These are phyloP conservation scores for Bombus breviceps DNA, from an alignment of 1,140 invertebrate species.

Conservation along the genomic window DNA sequence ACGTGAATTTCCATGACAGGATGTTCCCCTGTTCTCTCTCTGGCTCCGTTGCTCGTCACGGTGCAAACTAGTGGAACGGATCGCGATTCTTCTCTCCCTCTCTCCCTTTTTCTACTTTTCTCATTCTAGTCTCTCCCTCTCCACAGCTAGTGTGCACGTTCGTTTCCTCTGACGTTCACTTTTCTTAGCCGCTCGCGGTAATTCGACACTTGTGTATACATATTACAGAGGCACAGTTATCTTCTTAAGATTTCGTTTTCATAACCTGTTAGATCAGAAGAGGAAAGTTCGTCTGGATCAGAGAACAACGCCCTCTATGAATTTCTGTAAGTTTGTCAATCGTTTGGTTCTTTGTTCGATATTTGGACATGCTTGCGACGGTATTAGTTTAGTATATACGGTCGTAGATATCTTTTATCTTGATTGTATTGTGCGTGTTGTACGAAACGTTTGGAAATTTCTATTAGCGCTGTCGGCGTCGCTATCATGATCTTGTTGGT, in stretches of 20 bases:
- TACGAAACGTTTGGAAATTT: too few relatives aligned
- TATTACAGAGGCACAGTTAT: slow-evolving; percentile 18
- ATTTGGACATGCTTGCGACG: too few relatives aligned
- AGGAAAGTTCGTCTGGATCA: slow-evolving; percentile 14
- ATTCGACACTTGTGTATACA: slow-evolving; percentile 29
- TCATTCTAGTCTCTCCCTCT: not conserved
- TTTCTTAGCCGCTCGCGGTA: slow-evolving; percentile 14
- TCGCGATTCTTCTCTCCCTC: not conserved
- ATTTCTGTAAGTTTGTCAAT: not conserved
- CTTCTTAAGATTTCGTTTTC: slow-evolving; percentile 18
- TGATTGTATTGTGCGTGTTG: too few relatives aligned
- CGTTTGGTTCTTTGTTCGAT: too few relatives aligned
- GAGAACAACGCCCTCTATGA: not conserved
- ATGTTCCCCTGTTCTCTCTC: slow-evolving; percentile 40
- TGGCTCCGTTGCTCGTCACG: not conserved
- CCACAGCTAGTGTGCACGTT: not conserved
- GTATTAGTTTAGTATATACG: too few relatives aligned
- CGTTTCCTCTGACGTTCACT: slow-evolving; percentile 28
- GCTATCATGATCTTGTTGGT: too few relatives aligned
- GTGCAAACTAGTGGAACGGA: slow-evolving; percentile 41
- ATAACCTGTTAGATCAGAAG: slow-evolving; percentile 23
- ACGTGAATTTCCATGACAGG: slow-evolving; percentile 60
- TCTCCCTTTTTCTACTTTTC: not conserved
- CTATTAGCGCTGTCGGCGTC: too few relatives aligned
- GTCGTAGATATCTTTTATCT: too few relatives aligned